phyloP scores from a whole-genome alignment of 37 sponge, comb jelly and placozoan species.

The Hormiphora californensis region DNA sequence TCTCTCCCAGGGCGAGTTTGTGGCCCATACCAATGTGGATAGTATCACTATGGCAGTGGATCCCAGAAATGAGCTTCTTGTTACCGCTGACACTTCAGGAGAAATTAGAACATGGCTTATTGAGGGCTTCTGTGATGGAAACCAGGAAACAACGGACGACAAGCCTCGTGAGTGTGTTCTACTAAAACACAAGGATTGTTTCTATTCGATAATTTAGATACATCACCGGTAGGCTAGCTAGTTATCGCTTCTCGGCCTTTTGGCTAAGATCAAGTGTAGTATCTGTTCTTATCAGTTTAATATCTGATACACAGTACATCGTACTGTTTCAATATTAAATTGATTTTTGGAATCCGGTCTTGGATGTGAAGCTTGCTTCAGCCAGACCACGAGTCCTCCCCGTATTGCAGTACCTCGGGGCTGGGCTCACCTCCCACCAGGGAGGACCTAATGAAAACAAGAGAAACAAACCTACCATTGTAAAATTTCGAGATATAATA shows the following conservation, averaged over 20 bases:
- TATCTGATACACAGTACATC: not conserved
- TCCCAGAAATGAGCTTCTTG: not conserved
- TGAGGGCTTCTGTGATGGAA: not conserved
- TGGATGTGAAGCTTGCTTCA: constrained; percentile 56
- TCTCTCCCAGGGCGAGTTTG: constrained; percentile 6
- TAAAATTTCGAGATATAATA: too few relatives aligned
- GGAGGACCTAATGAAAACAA: not conserved
- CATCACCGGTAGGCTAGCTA: too few relatives aligned
- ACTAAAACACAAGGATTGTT: too few relatives aligned
- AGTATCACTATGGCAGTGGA: constrained; percentile 48
- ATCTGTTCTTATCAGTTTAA: not conserved
- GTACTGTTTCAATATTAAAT: constrained; percentile 53
- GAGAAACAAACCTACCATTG: too few relatives aligned
- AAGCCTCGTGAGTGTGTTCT: not conserved
- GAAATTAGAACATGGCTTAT: constrained; percentile 48
- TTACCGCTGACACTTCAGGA: constrained; percentile 18
- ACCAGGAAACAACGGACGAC: not conserved
- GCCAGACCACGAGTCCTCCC: constrained; percentile 56
- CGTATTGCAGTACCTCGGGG: constrained; percentile 57
- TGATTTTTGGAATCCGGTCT: constrained; percentile 54
- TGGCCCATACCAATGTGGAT: constrained; percentile 1
- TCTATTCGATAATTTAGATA: too few relatives aligned
- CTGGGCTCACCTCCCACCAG: constrained; percentile 52
- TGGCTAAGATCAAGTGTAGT: constrained; percentile 48
- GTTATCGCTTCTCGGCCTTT: constrained; percentile 56